Base-by-base conservation (phyloP, 2,797 vertebrate species). In the Craterocephalus amniculus region DNA sequence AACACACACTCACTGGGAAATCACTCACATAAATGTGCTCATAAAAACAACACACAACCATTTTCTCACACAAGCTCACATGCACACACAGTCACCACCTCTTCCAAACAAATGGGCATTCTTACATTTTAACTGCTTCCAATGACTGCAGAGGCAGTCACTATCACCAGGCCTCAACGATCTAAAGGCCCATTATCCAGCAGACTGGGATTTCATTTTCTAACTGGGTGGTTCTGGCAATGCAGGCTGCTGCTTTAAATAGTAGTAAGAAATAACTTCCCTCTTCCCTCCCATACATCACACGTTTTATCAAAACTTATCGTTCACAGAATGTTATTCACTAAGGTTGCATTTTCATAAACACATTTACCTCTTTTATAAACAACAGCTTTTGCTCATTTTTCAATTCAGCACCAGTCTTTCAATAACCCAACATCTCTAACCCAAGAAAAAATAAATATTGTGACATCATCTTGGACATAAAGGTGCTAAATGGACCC, bases 1-100 rank as follows among this genome's bases (percentile, higher is more conserved):
- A 93, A 81, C 43, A 20, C 65, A 65, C 85, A 77, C 84, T 84
- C 86, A 56, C 78, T 85, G 75, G 89, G 83, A 92, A 79, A 91
- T 87, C 78, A 78, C 79, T 86, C 77, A 78, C 79, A 85, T 74
- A 88, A 74, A 83, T 63, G 27, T 78, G 81, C 89, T 87, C 75
- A 65, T 91, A 88, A 91, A 91, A 84, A 66, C 18, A 70, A 52
- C 65, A 76, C 72, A 65, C 63, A 31, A 70, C 63, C 60, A 24
- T 63, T 72, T 63, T 78, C 72, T 71, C 79, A 74, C 66, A 58
- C 22, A 4, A 58, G 8, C 55, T 34, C 40, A 22, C n/a, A 13
- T 55, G 27, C 58, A 45, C 79, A 40, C 66, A 76, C 66, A 78
- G 49, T 54, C 27, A 34, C 7, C 2, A 56, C 22, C 55, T n/a